Conservation (phyloP, 2,888 invertebrate species). For the Calliopum simillimum region DNA sequence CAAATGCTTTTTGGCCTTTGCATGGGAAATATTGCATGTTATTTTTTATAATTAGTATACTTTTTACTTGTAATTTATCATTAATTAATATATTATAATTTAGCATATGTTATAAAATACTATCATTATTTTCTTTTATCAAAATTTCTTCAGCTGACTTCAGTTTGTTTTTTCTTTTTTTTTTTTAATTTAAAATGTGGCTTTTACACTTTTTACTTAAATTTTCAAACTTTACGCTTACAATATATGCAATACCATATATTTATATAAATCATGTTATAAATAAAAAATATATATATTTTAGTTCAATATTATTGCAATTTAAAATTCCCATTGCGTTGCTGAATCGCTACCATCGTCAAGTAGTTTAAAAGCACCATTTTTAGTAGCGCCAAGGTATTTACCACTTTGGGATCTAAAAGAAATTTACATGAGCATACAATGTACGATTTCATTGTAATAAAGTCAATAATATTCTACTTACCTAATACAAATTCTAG, state of each 20-base stretch:
- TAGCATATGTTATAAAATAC: neutral
- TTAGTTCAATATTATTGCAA: constrained; percentile 5
- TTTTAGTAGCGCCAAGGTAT: constrained; percentile 91
- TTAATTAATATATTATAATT: constrained; percentile 16
- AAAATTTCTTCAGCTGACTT: constrained; percentile 14
- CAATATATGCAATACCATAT: constrained; percentile 37
- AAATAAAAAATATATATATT: constrained; percentile 34
- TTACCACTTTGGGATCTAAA: constrained; percentile 71
- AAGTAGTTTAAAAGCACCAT: constrained; percentile 88
- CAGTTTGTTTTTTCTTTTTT: constrained; percentile 29
- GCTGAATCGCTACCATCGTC: constrained; percentile 82
- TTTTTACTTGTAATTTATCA: neutral
- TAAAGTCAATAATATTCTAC: neutral
- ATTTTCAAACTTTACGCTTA: constrained; percentile 41
- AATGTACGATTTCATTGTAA: neutral
- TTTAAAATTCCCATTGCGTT: constrained; percentile 95
- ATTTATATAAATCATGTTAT: constrained; percentile 36
- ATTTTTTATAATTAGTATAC: neutral
- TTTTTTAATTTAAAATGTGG: constrained; percentile 40
- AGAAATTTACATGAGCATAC: neutral
- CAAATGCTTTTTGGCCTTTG: constrained; percentile 31
- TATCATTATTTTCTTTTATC: neutral
- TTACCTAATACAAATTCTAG: constrained; percentile 86
- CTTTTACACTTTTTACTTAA: constrained; percentile 34
- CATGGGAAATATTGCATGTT: no score